phyloP scores from a whole-genome alignment of 2,888 invertebrate species.

The Artemia sp. region DNA sequence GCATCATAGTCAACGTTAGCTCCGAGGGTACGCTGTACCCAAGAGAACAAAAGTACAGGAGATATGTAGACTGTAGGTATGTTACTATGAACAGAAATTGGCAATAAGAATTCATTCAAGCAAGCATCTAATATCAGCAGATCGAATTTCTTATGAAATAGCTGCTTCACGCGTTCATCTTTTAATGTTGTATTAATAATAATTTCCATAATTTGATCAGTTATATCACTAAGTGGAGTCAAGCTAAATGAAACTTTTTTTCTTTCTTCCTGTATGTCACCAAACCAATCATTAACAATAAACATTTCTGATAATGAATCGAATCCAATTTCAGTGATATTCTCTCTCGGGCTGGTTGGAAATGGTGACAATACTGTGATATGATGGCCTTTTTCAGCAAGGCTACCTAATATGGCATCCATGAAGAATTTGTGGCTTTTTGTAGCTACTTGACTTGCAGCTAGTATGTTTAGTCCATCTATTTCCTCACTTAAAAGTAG shows the following conservation, averaged over 20 bases:
- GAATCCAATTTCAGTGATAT: slow-evolving; percentile 4
- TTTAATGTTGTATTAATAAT: slow-evolving; percentile 1
- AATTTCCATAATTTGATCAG: neutral
- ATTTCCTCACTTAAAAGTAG: no score
- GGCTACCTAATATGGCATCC: neutral
- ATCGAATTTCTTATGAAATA: neutral
- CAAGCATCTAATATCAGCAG: slow-evolving; percentile 1
- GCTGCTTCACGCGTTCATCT: neutral
- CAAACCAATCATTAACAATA: neutral
- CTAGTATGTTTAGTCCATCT: neutral
- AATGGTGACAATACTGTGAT: neutral
- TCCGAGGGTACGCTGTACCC: neutral
- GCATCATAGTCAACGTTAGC: neutral
- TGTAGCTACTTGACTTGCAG: slow-evolving; percentile 6
- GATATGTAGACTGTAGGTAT: neutral
- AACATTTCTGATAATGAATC: neutral
- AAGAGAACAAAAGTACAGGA: neutral
- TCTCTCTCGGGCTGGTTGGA: neutral
- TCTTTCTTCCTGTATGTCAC: slow-evolving; percentile 9
- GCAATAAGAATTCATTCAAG: slow-evolving; percentile 5
- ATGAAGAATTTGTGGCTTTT: slow-evolving; percentile 13
- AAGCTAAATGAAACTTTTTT: neutral
- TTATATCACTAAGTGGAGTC: slow-evolving; percentile 2
- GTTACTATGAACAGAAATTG: neutral
- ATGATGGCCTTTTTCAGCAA: slow-evolving; percentile 5